phyloP scores from a whole-genome alignment of 1,140 invertebrate genomes.

The Zaprionus capensis region DNA sequence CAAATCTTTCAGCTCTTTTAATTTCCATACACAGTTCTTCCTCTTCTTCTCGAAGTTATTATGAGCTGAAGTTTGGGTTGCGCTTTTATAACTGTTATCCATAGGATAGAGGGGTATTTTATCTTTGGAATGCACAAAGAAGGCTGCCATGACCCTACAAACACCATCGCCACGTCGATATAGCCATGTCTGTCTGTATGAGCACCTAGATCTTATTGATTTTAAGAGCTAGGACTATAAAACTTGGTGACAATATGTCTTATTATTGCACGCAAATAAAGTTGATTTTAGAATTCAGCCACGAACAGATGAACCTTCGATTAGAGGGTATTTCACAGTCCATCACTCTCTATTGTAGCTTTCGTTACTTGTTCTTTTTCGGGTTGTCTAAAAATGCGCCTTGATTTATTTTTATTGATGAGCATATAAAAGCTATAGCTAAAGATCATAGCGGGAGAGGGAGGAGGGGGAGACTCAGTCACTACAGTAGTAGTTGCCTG shows the following conservation, averaged over 20 bases:
- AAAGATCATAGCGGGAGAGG: not conserved
- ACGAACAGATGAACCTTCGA: too few species aligned
- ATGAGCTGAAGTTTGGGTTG: conserved; percentile 46
- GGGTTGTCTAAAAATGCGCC: conserved; percentile 62
- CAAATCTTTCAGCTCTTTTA: conserved; percentile 29
- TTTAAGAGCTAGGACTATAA: too few species aligned
- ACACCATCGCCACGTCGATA: too few species aligned
- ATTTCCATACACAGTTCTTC: conserved; percentile 54
- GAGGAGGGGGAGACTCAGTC: not conserved
- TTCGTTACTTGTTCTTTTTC: not conserved
- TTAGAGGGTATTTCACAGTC: not conserved
- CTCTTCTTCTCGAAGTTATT: conserved; percentile 16
- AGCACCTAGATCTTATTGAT: too few species aligned
- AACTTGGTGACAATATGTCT: too few species aligned
- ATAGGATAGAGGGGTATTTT: too few species aligned
- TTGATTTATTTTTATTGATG: conserved; percentile 83
- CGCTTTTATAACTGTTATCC: not conserved
- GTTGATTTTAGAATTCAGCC: too few species aligned
- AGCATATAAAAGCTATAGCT: conserved; percentile 64
- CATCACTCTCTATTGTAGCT: not conserved
- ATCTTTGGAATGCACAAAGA: too few species aligned
- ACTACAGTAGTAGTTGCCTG: conserved; percentile 42
- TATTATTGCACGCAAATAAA: too few species aligned
- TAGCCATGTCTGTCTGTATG: too few species aligned
- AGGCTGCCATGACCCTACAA: too few species aligned